Base-by-base conservation (phyloP, 2,113 vertebrate genomes). In the Mohoua ochrocephala region DNA sequence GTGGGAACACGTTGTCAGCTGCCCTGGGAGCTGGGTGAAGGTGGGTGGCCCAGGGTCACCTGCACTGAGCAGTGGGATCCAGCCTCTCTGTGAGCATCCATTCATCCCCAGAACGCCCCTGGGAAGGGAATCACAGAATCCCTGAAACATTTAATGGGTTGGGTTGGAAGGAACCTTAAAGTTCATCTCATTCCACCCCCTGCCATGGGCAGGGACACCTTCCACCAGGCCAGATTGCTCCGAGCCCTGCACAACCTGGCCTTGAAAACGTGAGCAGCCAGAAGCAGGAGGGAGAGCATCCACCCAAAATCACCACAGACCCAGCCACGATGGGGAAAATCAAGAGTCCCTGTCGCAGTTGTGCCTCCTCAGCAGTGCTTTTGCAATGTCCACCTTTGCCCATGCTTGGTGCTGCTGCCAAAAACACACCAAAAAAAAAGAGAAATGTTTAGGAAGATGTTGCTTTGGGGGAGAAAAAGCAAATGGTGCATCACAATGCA, bases 11-110 rank as follows among this genome's bases (percentile, higher is more conserved):
- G 4, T 3, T 31, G n/a, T 18, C 68, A 39, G 75, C 15, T 1
- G 1, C n/a, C 1, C 10, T 0, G 4, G 71, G 67, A 59, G 52
- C 11, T 6, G 37, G 17, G n/a, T 1, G 9, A 53, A 26, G 3
- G 3, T 15, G 52, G 30, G 37, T 14, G 49, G 27, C 15, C 21
- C 20, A 7, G 85, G 75, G 52, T 54, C 27, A 67, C 44, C 44
- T 11, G 12, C 2, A 2, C 33, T 19, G 50, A 67, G 75, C 57
- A 22, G n/a, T 1, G 67, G 81, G 73, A 59, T 67, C 42, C 59
- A 60, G 75, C 21, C 44, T 17, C 84, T 35, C 7, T 9, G 33
- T 3, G 75, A 49, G 42, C 47, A 13, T 21, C 15, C 73, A 54
- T 45, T 73, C 54, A 33, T 11, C 54, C 59, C 70, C 86, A 45